Conservation (phyloP, 2,113 vertebrate species). For the Canis aureus region DNA sequence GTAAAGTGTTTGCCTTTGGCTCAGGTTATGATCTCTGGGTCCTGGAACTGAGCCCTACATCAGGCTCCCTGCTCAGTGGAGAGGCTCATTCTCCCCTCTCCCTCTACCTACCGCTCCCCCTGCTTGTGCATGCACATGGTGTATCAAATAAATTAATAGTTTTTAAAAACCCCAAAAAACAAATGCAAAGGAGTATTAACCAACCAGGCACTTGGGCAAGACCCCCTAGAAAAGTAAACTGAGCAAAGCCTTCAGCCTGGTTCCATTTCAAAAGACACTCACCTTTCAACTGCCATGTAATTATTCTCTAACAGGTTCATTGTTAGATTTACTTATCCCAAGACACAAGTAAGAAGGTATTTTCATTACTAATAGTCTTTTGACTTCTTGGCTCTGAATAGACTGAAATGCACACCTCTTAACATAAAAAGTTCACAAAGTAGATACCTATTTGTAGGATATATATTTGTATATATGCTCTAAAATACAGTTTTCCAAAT, state of each 20-base stretch:
- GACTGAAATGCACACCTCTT: background rate
- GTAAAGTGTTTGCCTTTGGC: too few relatives aligned
- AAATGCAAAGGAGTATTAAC: background rate
- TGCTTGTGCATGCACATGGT: too few relatives aligned
- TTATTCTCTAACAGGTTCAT: slow-evolving; percentile 22
- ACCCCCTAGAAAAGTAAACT: background rate
- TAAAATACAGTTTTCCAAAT: background rate
- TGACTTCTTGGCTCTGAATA: slow-evolving; percentile 16
- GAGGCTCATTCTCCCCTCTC: too few relatives aligned
- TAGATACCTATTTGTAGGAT: background rate
- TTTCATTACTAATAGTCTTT: background rate
- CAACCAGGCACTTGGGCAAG: slow-evolving; percentile 1
- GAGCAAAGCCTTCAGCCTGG: background rate
- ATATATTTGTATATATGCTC: background rate
- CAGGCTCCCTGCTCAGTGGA: too few relatives aligned
- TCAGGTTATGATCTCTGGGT: too few relatives aligned
- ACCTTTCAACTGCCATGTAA: background rate
- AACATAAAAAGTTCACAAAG: background rate
- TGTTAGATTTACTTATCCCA: background rate
- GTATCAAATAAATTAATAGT: too few relatives aligned
- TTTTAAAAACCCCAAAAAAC: too few relatives aligned
- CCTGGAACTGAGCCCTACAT: too few relatives aligned
- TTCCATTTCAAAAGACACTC: background rate
- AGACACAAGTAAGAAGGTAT: slow-evolving; percentile 39
- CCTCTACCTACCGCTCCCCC: too few relatives aligned